Evolutionary conservation across 2,797 vertebrate genomes (phyloP).

Genomic region (Eleutherodactylus coqui): DNA sequence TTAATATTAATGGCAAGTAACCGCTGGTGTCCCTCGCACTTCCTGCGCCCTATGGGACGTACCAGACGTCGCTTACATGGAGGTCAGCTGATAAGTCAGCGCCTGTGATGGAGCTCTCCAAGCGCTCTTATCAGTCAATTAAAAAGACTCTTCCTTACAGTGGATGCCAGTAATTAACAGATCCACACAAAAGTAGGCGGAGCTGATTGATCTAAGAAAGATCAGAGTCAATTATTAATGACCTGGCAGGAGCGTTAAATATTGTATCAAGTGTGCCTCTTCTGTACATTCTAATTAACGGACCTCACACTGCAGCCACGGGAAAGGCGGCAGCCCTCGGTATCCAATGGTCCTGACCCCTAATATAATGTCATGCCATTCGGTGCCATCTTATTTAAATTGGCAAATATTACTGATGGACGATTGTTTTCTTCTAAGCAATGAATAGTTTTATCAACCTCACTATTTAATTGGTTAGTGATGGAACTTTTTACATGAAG

Average conservation of each 20-base stretch:
- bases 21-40: neutral
- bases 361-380: no score
- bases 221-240: constrained; percentile 47
- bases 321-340: no score
- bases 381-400: no score
- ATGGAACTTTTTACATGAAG: no score
- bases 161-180: constrained; percentile 21
- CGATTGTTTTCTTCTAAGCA: no score
- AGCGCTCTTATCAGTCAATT: neutral
- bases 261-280: neutral
- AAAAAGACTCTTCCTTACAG: neutral
- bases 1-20: neutral
- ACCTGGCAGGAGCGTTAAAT: neutral
- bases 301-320: no score
- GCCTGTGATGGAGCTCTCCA: neutral
- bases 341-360: no score
- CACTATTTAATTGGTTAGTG: no score
- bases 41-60: neutral
- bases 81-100: neutral
- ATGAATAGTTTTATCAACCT: no score
- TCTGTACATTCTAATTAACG: neutral
- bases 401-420: no score
- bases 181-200: neutral
- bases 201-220: neutral
- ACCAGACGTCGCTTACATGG: neutral